Percentiles rank a stretch among this genome's conserved stretches.
Conservation (phyloP, 2,888 invertebrate genomes). For the Podotricha telesiphe region DNA sequence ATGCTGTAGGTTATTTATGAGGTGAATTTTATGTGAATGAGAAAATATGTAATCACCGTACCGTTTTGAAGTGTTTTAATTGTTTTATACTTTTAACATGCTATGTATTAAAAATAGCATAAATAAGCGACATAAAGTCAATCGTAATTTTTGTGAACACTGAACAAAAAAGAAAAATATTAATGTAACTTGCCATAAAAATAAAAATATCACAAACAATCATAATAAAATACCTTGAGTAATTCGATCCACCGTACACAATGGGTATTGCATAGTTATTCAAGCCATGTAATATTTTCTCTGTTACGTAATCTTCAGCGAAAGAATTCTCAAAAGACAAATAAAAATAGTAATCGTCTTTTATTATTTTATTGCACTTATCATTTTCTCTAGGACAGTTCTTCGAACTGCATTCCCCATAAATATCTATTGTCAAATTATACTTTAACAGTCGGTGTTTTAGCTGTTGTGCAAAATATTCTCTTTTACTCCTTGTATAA, state of each 20-base stretch:
- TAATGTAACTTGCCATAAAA: not conserved
- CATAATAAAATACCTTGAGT: conserved; percentile 57
- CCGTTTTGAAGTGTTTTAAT: not conserved
- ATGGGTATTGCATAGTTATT: conserved; percentile 61
- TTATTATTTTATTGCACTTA: conserved; percentile 54
- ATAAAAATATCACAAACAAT: conserved; percentile 12
- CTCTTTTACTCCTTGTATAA: conserved; percentile 51
- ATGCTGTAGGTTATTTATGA: not conserved
- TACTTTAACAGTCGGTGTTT: conserved; percentile 51
- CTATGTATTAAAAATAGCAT: too few relatives aligned
- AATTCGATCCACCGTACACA: conserved; percentile 68
- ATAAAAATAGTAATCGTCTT: conserved; percentile 62
- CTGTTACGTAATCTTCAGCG: conserved; percentile 65
- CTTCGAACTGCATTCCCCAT: conserved; percentile 52
- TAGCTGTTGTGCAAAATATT: conserved; percentile 49
- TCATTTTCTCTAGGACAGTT: conserved; percentile 49
- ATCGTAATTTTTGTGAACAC: not conserved
- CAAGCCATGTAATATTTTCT: conserved; percentile 61
- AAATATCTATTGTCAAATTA: conserved; percentile 57
- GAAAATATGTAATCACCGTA: not conserved
- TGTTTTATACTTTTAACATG: too few relatives aligned
- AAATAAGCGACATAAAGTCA: not conserved
- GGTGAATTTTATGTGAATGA: not conserved
- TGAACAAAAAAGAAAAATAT: not conserved
- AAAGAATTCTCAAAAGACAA: conserved; percentile 68